Conservation (phyloP, 2,888 invertebrate species). For the Machimus atricapillus region DNA sequence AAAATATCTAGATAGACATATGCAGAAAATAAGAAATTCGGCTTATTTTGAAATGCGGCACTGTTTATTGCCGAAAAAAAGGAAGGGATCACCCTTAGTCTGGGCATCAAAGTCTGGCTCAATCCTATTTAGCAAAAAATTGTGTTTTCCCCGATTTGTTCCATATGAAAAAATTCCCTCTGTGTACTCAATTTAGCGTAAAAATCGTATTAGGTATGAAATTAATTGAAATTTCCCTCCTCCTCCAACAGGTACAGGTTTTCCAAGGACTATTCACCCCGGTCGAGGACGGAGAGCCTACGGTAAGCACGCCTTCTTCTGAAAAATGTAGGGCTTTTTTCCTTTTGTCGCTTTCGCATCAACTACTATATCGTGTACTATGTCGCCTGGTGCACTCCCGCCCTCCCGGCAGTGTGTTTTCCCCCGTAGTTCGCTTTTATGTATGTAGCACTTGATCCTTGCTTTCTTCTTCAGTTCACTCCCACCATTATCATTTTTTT, state of each 20-base stretch:
- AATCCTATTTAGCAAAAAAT: background rate
- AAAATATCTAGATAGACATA: background rate
- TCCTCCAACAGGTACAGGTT: conserved; percentile 70
- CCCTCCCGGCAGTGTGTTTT: conserved; percentile 8
- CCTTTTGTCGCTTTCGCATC: background rate
- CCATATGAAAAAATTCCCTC: background rate
- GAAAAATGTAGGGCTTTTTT: background rate
- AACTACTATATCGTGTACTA: background rate
- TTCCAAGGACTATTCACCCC: conserved; percentile 83
- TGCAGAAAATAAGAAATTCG: background rate
- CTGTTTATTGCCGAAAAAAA: background rate
- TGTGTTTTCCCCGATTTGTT: background rate
- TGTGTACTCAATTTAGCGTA: background rate
- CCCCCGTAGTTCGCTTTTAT: conserved; percentile 46
- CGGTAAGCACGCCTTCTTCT: conserved; percentile 65
- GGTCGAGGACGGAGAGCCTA: conserved; percentile 82
- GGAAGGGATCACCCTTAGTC: background rate
- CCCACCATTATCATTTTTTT: conserved; percentile 19
- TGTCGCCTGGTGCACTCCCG: background rate
- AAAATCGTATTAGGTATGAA: conserved; percentile 15
- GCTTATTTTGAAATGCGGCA: background rate
- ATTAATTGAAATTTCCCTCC: conserved; percentile 13
- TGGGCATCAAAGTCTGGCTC: background rate
- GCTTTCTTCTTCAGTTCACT: conserved; percentile 17
- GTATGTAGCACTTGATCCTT: conserved; percentile 38